These are phyloP conservation scores for Barbus barbus DNA, from an alignment of 2,113 vertebrate species.

Conservation along the genomic window DNA sequence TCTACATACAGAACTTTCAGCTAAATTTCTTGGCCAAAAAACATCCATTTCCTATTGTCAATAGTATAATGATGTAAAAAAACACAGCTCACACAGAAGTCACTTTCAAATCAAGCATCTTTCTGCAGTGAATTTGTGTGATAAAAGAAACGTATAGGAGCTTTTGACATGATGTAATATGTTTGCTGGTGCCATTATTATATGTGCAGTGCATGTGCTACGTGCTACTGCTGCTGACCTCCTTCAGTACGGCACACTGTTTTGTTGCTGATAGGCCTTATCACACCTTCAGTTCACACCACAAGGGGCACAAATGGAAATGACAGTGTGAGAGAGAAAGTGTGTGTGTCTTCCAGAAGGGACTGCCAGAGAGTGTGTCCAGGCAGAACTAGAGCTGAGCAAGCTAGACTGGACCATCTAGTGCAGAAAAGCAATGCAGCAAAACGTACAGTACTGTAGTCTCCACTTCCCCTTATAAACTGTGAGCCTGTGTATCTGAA, in stretches of 20 bases:
- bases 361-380: slow-evolving; percentile 20
- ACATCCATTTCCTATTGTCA: too few relatives aligned
- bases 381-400: slow-evolving; percentile 29
- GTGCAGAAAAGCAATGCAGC: slow-evolving; percentile 5
- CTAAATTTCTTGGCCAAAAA: too few relatives aligned
- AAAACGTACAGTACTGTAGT: slow-evolving; percentile 17
- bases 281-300: slow-evolving; percentile 43
- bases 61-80: too few relatives aligned
- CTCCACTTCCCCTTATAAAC: slow-evolving; percentile 3
- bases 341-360: not conserved
- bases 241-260: too few relatives aligned
- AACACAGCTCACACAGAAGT: too few relatives aligned
- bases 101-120: too few relatives aligned
- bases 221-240: slow-evolving; percentile 14
- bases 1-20: too few relatives aligned
- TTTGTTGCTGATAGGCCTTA: slow-evolving; percentile 50
- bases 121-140: too few relatives aligned
- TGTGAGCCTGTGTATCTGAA: not conserved
- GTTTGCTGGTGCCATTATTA: not conserved
- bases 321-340: slow-evolving; percentile 6
- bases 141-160: too few relatives aligned
- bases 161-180: not conserved
- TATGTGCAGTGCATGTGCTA: not conserved
- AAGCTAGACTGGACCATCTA: slow-evolving; percentile 37
- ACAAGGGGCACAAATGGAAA: slow-evolving; percentile 29